These are phyloP conservation scores for Cotesia chilonis DNA, from an alignment of 1,140 invertebrate species.

Conservation along the genomic window DNA sequence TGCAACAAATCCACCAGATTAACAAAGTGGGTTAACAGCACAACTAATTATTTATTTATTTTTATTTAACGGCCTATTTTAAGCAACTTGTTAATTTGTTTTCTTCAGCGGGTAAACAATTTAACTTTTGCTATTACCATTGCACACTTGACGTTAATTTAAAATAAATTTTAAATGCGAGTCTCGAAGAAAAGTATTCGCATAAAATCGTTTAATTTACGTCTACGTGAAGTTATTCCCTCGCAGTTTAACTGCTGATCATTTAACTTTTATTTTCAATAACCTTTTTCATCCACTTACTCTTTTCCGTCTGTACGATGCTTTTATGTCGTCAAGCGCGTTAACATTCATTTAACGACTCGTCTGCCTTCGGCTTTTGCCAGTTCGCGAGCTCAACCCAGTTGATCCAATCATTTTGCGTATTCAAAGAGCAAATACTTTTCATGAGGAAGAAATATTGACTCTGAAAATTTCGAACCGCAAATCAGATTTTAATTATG, in stretches of 20 bases:
- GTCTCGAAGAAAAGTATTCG: background rate
- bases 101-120: too few species aligned
- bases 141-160: too few species aligned
- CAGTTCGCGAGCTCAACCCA: too few species aligned
- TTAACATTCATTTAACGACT: conserved; percentile 29
- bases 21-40: conserved; percentile 48
- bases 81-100: too few species aligned
- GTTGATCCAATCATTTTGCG: conserved; percentile 33
- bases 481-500: too few species aligned
- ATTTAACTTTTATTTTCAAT: conserved; percentile 11
- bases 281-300: conserved; percentile 12
- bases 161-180: too few species aligned
- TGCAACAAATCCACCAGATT: conserved; percentile 48
- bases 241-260: conserved; percentile 18
- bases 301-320: conserved; percentile 12
- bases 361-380: background rate
- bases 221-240: background rate
- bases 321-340: conserved; percentile 19
- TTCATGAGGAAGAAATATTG: too few species aligned
- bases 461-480: too few species aligned
- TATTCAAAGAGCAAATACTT: background rate
- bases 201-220: background rate
- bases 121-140: too few species aligned
- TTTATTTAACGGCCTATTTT: too few species aligned
- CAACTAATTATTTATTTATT: background rate